Conservation (phyloP, 1,140 invertebrate genomes). For the Drosophila tropicalis region DNA sequence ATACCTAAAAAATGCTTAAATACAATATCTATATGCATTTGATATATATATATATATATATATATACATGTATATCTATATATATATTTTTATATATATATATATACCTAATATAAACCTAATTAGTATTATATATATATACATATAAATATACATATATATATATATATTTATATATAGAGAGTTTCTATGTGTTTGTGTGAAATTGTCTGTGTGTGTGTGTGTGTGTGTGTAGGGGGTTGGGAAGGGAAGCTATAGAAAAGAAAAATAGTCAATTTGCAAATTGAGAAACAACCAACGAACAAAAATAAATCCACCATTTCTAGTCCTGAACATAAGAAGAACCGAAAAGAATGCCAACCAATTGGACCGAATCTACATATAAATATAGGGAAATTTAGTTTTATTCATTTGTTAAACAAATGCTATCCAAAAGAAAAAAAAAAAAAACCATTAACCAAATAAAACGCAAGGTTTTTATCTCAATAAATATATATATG, state of each 20-base stretch:
- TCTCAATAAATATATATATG: too few relatives aligned
- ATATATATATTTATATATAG: slow-evolving; percentile 38
- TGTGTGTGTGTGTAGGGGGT: slow-evolving; percentile 4
- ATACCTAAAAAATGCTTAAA: slow-evolving; percentile 77
- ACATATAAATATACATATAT: slow-evolving; percentile 26
- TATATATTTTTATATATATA: too few relatives aligned
- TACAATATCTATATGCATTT: slow-evolving; percentile 63
- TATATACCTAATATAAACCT: slow-evolving; percentile 39
- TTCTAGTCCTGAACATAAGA: not conserved
- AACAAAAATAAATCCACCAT: slow-evolving; percentile 16
- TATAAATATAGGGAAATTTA: not conserved
- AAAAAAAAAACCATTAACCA: not conserved
- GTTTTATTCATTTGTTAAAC: slow-evolving; percentile 12
- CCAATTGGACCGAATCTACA: slow-evolving; percentile 26
- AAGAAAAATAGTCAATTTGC: slow-evolving; percentile 3
- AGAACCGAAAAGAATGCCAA: not conserved
- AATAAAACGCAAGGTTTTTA: slow-evolving; percentile 5
- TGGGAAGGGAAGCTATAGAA: not conserved
- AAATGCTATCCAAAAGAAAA: slow-evolving; percentile 16
- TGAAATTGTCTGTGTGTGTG: slow-evolving; percentile 20
- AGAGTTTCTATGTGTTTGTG: slow-evolving; percentile 46
- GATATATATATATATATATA: slow-evolving; percentile 37
- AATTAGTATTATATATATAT: slow-evolving; percentile 16
- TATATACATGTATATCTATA: slow-evolving; percentile 35
- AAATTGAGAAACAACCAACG: not conserved